Conservation (phyloP, 2,113 vertebrate species). For the Nematolebias whitei region DNA sequence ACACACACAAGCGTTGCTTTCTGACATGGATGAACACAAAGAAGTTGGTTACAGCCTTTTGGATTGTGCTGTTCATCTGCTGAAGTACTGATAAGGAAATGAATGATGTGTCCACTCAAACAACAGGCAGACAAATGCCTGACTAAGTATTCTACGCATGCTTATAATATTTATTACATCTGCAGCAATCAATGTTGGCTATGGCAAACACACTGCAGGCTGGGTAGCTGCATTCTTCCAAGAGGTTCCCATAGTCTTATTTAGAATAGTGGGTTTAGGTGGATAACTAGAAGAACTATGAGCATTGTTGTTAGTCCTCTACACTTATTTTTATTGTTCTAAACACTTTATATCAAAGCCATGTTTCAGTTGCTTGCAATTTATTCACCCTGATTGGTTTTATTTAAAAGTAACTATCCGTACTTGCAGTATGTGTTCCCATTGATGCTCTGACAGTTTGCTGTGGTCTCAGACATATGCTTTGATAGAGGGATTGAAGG, state of each 20-base stretch:
- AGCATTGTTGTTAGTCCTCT: too few relatives aligned
- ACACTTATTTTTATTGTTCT: neutral
- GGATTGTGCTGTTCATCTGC: constrained; percentile 39
- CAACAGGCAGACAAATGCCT: constrained; percentile 14
- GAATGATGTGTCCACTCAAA: constrained; percentile 21
- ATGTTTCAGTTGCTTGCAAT: neutral
- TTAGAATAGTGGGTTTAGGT: too few relatives aligned
- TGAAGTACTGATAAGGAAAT: constrained; percentile 38
- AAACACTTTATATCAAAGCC: neutral
- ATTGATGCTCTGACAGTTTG: neutral
- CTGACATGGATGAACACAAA: neutral
- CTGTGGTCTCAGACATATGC: neutral
- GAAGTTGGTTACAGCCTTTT: constrained; percentile 5
- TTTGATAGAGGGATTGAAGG: constrained; percentile 15
- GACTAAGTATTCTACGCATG: constrained; percentile 47
- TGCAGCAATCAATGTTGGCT: constrained; percentile 31
- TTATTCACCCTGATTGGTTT: neutral
- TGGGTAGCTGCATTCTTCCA: constrained; percentile 5
- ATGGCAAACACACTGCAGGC: constrained; percentile 14
- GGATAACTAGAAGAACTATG: neutral
- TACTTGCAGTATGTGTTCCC: neutral
- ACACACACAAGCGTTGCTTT: neutral
- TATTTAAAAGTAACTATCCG: neutral
- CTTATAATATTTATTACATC: constrained; percentile 40
- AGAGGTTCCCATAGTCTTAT: neutral